Evolutionary conservation across 2,888 invertebrate genomes (phyloP), one percentile per base, ranked within the genome.

Genomic region (Zaprionus obscuricornis): DNA sequence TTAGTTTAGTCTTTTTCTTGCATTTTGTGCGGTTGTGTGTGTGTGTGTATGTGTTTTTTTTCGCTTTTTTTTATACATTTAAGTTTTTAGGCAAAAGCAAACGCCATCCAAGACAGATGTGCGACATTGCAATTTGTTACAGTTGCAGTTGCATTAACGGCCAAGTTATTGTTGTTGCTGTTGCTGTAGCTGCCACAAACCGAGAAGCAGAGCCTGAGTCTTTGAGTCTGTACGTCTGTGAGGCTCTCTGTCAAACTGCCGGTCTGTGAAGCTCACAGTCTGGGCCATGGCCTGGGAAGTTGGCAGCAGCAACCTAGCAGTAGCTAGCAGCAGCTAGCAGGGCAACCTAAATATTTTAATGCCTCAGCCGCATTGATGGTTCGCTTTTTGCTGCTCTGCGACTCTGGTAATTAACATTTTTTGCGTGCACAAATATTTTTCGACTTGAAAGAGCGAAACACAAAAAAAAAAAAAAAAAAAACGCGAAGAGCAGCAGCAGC

Each of bases 341-440:
- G 62, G 66, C 85, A 77, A 77, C 76, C 76, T 77, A 77, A 77
- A 77, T 77, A 77, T 77, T 77, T 77, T 84, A 77, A 77, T 77
- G 85, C 82, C 67, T 46, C 79, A 47, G 76, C 72, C 85, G 63
- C 78, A 78, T 85, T 78, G 85, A 85, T 85, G 83, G 85, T 72
- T 85, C 54, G 74, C 71, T 77, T 83, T 75, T 79, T 79, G 26
- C 55, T 31, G 33, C 34, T 37, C 73, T 58, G 37, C 71, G 60
- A 63, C 72, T 82, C 39, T 40, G 81, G 86, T 82, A 82, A 82
- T 82, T 82, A 82, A 86, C 81, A 82, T 82, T 82, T 82, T 82
- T 82, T 82, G 81, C 81, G 81, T 82, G 81, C 86, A 82, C 86
- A 82, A 86, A 79, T 79, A 79, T 79, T 79, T 79, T 79, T 79